phyloP scores from a whole-genome alignment of 2,113 vertebrate species.

The Lagopus muta region DNA sequence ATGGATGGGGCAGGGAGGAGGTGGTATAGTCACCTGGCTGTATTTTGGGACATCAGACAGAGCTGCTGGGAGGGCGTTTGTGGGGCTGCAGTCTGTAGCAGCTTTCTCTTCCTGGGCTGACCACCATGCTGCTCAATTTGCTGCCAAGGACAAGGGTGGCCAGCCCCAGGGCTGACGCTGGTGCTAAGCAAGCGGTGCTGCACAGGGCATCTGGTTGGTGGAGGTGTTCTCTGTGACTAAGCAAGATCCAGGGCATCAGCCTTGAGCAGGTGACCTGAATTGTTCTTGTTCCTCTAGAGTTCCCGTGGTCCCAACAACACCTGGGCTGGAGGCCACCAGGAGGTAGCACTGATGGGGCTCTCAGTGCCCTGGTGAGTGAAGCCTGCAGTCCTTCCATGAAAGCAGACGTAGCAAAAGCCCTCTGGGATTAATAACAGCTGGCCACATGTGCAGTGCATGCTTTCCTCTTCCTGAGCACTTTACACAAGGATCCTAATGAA shows the following conservation, averaged over 20 bases:
- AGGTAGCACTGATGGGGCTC: neutral
- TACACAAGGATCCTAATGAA: slow-evolving; percentile 18
- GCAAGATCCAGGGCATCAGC: neutral
- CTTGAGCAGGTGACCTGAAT: neutral
- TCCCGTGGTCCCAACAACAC: neutral
- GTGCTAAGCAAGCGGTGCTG: neutral
- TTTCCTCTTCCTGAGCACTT: neutral
- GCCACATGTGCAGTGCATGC: neutral
- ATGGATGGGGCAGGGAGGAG: neutral
- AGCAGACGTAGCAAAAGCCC: neutral
- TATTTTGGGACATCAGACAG: neutral
- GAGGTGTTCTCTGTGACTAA: neutral
- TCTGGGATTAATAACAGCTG: neutral
- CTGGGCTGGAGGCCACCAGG: neutral
- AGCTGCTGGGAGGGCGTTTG: neutral
- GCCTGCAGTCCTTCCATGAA: neutral
- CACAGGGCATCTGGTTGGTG: neutral
- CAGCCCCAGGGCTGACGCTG: neutral
- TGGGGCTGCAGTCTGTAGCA: neutral
- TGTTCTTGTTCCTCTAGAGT: neutral
- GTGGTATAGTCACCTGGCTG: neutral
- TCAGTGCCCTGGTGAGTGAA: neutral
- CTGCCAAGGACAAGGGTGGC: neutral
- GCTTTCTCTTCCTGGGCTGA: neutral
- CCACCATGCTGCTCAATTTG: neutral